These are phyloP conservation scores for Apodemia zela DNA, from an alignment of 2,888 invertebrate species.

Conservation along the genomic window DNA sequence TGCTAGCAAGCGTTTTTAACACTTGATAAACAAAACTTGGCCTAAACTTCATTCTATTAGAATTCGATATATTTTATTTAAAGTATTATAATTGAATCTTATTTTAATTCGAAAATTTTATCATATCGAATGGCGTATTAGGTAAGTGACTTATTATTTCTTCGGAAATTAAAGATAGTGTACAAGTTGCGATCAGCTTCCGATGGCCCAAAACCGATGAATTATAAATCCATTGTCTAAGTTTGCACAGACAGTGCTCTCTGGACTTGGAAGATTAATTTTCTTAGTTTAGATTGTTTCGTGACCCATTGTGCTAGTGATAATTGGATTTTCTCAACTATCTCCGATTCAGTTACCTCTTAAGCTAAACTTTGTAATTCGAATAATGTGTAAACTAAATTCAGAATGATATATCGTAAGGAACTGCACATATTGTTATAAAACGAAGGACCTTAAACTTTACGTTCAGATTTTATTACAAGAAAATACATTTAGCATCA, in stretches of 20 bases:
- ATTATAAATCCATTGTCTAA: constrained; percentile 80
- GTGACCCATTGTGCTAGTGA: constrained; percentile 78
- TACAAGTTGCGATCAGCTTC: constrained; percentile 43
- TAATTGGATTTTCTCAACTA: constrained; percentile 78
- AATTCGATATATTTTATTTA: background rate
- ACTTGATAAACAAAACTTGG: background rate
- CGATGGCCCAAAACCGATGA: constrained; percentile 74
- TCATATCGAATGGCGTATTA: background rate
- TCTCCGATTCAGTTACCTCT: constrained; percentile 75
- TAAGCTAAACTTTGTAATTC: constrained; percentile 38
- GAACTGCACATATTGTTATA: constrained; percentile 14
- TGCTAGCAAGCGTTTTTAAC: background rate
- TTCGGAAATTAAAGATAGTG: constrained; percentile 5
- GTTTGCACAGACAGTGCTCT: constrained; percentile 75
- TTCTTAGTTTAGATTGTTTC: constrained; percentile 81
- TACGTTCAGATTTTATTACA: background rate
- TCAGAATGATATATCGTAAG: constrained; percentile 12
- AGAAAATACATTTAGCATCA: too few species aligned
- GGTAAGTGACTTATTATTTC: background rate
- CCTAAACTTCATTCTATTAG: background rate
- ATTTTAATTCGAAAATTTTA: background rate
- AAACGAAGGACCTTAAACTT: background rate
- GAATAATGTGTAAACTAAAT: constrained; percentile 23
- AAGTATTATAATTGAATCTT: background rate
- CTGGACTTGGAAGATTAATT: constrained; percentile 79